These are phyloP conservation scores for Threskiornis aethiopicus DNA, from an alignment of 2,797 vertebrate species.

Conservation along the genomic window DNA sequence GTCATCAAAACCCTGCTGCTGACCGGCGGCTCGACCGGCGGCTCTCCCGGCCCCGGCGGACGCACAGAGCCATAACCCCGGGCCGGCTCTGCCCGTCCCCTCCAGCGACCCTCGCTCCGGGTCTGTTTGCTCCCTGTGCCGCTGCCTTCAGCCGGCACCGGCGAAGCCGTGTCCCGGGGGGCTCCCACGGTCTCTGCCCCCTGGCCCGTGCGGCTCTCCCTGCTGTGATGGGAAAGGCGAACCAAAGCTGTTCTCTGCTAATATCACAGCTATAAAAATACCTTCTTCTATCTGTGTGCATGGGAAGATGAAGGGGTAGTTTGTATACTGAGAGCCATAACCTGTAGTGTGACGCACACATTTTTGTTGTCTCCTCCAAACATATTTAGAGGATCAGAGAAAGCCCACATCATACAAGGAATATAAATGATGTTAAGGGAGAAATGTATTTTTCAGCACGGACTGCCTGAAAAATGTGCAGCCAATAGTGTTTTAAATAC, in stretches of 20 bases:
- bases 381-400: constrained; percentile 4
- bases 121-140: background rate
- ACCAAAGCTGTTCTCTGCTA: background rate
- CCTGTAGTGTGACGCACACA: background rate
- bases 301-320: background rate
- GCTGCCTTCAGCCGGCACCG: background rate
- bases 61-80: background rate
- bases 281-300: too few relatives aligned
- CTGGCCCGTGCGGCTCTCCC: accelerated
- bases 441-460: background rate
- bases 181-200: background rate
- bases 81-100: accelerated
- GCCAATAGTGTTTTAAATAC: constrained; percentile 19
- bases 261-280: background rate
- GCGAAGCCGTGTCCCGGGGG: too few relatives aligned
- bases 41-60: background rate
- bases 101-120: background rate
- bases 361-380: background rate
- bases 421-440: constrained; percentile 9
- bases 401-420: background rate
- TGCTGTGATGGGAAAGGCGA: too few relatives aligned
- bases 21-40: too few relatives aligned
- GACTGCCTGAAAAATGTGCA: background rate
- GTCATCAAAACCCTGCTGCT: too few relatives aligned
- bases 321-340: background rate